Evolutionary conservation across 2,888 invertebrate genomes (phyloP).

Genomic region (Ennomos quercinarius): DNA sequence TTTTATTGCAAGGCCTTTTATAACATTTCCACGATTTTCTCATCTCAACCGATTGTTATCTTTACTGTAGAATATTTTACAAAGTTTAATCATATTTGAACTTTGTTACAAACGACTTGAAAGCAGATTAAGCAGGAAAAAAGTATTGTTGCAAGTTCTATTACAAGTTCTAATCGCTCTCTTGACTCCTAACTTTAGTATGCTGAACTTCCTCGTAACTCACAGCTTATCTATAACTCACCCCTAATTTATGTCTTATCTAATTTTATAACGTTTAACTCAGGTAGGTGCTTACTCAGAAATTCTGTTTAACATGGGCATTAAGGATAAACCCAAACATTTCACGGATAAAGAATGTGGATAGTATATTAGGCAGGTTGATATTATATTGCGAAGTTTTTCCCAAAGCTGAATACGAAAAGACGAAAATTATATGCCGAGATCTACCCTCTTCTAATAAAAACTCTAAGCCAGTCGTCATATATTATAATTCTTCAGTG

Average conservation of each 20-base stretch:
- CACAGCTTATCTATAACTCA: slow-evolving; percentile 12
- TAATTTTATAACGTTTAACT: slow-evolving; percentile 10
- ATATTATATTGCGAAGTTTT: slow-evolving; percentile 21
- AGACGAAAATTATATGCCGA: slow-evolving; percentile 16
- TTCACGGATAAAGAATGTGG: slow-evolving; percentile 13
- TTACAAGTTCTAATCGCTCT: slow-evolving; percentile 26
- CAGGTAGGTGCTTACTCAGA: slow-evolving; percentile 6
- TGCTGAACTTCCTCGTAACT: slow-evolving; percentile 12
- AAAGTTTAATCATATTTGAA: slow-evolving; percentile 15
- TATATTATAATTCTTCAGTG: slow-evolving; percentile 10
- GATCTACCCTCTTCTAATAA: slow-evolving; percentile 27
- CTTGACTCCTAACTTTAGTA: slow-evolving; percentile 17
- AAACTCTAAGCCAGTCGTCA: slow-evolving; percentile 16
- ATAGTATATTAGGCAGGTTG: neutral
- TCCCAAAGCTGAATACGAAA: slow-evolving; percentile 9
- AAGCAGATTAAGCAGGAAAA: slow-evolving; percentile 24
- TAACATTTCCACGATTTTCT: slow-evolving; percentile 19
- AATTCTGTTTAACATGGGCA: slow-evolving; percentile 16
- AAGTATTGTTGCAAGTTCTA: slow-evolving; percentile 24
- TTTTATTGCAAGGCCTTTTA: slow-evolving; percentile 21
- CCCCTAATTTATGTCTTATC: slow-evolving; percentile 21
- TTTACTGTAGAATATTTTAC: slow-evolving; percentile 10
- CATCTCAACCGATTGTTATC: slow-evolving; percentile 18
- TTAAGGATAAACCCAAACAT: slow-evolving; percentile 14
- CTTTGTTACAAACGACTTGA: slow-evolving; percentile 23